Conservation (phyloP, 2,888 invertebrate species). For the Ferdinandea cuprea region DNA sequence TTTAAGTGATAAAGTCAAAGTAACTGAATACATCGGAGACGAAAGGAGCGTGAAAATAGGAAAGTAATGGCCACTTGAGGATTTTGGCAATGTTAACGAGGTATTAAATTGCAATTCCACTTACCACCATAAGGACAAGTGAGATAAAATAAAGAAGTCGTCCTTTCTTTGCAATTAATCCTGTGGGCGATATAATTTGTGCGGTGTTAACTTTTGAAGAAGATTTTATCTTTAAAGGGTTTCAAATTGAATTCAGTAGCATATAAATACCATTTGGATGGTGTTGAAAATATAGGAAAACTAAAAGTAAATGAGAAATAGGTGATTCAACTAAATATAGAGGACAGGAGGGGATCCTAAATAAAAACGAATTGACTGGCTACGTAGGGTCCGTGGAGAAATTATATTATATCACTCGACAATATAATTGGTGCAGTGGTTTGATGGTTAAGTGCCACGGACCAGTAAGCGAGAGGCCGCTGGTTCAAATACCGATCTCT, state of each 20-base stretch:
- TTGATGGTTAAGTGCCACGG: too few species aligned
- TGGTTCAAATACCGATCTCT: too few species aligned
- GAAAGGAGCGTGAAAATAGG: background rate
- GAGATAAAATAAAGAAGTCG: background rate
- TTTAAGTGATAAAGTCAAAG: constrained; percentile 30
- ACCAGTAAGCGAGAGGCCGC: too few species aligned
- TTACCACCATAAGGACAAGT: background rate
- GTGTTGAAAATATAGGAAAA: constrained; percentile 4
- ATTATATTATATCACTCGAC: too few species aligned
- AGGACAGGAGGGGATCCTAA: too few species aligned
- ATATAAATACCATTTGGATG: background rate
- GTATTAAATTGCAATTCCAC: constrained; percentile 44
- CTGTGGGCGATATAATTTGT: constrained; percentile 4
- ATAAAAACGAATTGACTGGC: too few species aligned
- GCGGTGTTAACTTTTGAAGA: constrained; percentile 2
- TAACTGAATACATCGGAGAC: background rate
- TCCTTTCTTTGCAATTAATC: constrained; percentile 27
- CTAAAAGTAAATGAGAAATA: background rate
- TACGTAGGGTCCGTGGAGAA: too few species aligned
- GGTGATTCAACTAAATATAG: too few species aligned
- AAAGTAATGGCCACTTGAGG: constrained; percentile 33
- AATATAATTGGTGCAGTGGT: too few species aligned
- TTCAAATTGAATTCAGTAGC: constrained; percentile 12
- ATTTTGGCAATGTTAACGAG: constrained; percentile 52
- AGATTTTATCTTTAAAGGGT: constrained; percentile 25